Base-by-base conservation (phyloP, 2,888 invertebrate species). In the Salpingus planirostris region DNA sequence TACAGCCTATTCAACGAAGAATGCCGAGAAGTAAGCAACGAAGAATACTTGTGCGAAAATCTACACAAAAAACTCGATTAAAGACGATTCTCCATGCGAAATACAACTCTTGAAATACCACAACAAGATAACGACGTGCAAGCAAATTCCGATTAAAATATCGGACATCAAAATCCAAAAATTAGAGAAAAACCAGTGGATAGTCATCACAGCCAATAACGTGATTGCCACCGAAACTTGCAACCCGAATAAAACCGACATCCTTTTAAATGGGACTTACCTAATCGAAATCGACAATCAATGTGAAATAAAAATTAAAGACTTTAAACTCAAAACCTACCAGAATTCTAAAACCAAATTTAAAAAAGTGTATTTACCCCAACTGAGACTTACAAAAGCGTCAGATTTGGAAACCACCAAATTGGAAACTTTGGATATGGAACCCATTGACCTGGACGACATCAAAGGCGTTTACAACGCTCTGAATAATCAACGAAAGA, bases 41-140 rank as follows among this genome's bases (percentile, higher is more conserved):
- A 5, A 24, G 24, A 24, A 24, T 24, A 11, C 5, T 3, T 24
- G 3, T 24, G 24, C 5, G 10, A 24, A 7, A 11, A 24, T 21
- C n/a, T 10, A n/a, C 22, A 21, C 22, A 24, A 5, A 3, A 2
- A 3, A 6, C 3, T 11, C 12, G 3, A 11, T 13, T 11, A 7
- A 24, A 24, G 24, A 24, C 8, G 24, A 11, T 11, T 11, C 24
- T 13, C 24, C 24, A 11, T 24, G 24, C 7, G 24, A 24, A 24
- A 6, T 24, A 11, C 24, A 24, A 11, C 12, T 24, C 8, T 11
- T 24, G 11, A 24, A 24, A 11, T 24, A 11, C 11, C 12, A 11
- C n/a, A 24, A 13, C 4, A n/a, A 21, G 4, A 21, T 11, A n/a
- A n/a, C n/a, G 3, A 21, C n/a, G n/a, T 21, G 22, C 11, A n/a